Evolutionary conservation across 2,113 vertebrate genomes (phyloP).

Genomic region (Myotis brandtii): DNA sequence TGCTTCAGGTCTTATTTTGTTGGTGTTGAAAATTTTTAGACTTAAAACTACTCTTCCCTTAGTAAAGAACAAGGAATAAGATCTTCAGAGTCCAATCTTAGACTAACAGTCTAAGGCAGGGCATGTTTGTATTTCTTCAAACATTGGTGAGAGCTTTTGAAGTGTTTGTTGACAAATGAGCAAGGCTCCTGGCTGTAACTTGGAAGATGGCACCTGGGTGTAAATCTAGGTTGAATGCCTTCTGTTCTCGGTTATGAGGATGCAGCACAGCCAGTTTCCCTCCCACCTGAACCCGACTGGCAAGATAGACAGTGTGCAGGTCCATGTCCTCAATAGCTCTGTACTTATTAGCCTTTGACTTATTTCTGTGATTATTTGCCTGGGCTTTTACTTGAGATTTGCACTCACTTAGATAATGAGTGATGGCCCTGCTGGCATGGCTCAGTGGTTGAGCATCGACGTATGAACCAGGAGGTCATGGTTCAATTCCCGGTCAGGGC

Average conservation of each 20-base stretch:
- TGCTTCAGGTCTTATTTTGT: too few species aligned
- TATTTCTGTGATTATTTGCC: background rate
- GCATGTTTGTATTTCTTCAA: background rate
- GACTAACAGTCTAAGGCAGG: background rate
- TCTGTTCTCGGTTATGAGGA: background rate
- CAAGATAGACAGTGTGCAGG: background rate
- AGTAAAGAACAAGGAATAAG: background rate
- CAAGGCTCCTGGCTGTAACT: background rate
- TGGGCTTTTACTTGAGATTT: background rate
- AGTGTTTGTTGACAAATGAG: background rate
- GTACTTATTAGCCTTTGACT: background rate
- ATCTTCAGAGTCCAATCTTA: background rate
- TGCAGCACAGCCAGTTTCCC: background rate
- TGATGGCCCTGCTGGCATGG: too few species aligned
- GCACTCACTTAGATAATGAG: background rate
- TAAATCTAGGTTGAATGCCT: background rate
- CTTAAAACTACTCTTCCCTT: background rate
- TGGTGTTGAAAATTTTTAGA: background rate
- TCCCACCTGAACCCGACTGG: background rate
- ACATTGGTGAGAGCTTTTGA: background rate
- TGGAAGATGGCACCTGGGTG: background rate
- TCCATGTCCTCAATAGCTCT: background rate
- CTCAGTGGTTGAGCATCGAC: too few species aligned
- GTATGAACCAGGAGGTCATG: too few species aligned
- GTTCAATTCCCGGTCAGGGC: too few species aligned